A percentile compares a stretch with the other conserved stretches of the same genome.
Evolutionary conservation across 2,113 vertebrate species (phyloP).

Genomic region (Oncorhynchus nerka): DNA sequence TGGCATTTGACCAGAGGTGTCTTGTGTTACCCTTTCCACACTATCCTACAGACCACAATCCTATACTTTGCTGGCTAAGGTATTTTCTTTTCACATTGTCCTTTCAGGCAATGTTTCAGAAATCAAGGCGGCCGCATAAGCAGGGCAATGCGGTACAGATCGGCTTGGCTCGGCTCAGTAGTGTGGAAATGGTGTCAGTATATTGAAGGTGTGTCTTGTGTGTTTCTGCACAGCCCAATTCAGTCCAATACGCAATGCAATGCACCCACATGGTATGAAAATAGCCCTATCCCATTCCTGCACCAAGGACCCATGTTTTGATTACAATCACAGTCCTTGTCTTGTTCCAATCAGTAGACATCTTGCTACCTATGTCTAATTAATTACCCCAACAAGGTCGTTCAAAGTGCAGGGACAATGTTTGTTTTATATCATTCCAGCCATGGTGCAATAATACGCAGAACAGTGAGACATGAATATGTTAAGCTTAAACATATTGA

Average conservation of each 20-base stretch:
- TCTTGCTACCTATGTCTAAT: not conserved
- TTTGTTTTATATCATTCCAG: not conserved
- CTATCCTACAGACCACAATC: too few species aligned
- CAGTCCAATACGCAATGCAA: slow-evolving; percentile 18
- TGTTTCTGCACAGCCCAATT: slow-evolving; percentile 8
- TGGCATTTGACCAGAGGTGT: slow-evolving; percentile 38
- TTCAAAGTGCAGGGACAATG: not conserved
- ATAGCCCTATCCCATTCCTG: not conserved
- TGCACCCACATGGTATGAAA: not conserved
- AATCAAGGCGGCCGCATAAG: too few species aligned
- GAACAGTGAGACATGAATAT: not conserved
- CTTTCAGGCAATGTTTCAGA: too few species aligned
- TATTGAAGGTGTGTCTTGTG: not conserved
- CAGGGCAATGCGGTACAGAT: too few species aligned
- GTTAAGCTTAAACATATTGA: slow-evolving; percentile 18
- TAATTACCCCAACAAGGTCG: not conserved
- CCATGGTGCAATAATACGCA: not conserved
- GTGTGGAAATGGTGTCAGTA: too few species aligned
- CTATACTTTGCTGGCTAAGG: too few species aligned
- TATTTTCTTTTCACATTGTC: too few species aligned
- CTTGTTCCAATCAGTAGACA: not conserved
- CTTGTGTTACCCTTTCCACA: slow-evolving; percentile 1
- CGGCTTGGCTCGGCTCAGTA: too few species aligned
- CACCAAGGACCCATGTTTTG: not conserved
- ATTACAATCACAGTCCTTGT: too few species aligned